Evolutionary conservation across 2,113 vertebrate species (phyloP).

Genomic region (Dicentrarchus labrax): DNA sequence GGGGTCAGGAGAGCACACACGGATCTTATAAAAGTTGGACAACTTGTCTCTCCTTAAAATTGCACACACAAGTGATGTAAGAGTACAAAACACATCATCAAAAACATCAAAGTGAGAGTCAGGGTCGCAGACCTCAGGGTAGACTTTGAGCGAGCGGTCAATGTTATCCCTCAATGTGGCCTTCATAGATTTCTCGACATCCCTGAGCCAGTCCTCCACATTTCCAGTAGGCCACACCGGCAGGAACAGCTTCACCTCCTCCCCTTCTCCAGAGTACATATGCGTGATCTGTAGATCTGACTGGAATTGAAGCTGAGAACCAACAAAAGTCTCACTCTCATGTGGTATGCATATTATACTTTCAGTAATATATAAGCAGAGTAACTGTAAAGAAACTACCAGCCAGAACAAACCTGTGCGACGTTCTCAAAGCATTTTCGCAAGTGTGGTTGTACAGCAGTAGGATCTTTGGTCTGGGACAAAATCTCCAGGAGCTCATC

Average conservation of each 20-base stretch:
- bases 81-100: not conserved
- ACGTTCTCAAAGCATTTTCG: slow-evolving; percentile 96
- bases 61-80: not conserved
- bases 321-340: not conserved
- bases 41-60: not conserved
- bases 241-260: slow-evolving; percentile 87
- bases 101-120: not conserved
- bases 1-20: slow-evolving; percentile 1
- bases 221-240: slow-evolving; percentile 87
- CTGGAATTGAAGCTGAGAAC: slow-evolving; percentile 90
- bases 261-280: slow-evolving; percentile 93
- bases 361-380: not conserved
- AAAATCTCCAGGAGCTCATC: slow-evolving; percentile 94
- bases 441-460: slow-evolving; percentile 92
- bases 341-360: not conserved
- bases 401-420: slow-evolving; percentile 80
- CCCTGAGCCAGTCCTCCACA: slow-evolving; percentile 92
- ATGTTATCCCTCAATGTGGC: slow-evolving; percentile 89
- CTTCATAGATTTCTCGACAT: slow-evolving; percentile 93
- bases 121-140: slow-evolving; percentile 83
- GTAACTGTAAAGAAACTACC: not conserved
- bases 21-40: not conserved
- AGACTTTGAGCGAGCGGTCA: slow-evolving; percentile 85
- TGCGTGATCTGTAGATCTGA: slow-evolving; percentile 92
- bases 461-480: slow-evolving; percentile 93